A percentile compares a stretch with the other conserved stretches of the same genome.
Conservation (phyloP, 1,140 invertebrate species). For the Cydia strobilella region DNA sequence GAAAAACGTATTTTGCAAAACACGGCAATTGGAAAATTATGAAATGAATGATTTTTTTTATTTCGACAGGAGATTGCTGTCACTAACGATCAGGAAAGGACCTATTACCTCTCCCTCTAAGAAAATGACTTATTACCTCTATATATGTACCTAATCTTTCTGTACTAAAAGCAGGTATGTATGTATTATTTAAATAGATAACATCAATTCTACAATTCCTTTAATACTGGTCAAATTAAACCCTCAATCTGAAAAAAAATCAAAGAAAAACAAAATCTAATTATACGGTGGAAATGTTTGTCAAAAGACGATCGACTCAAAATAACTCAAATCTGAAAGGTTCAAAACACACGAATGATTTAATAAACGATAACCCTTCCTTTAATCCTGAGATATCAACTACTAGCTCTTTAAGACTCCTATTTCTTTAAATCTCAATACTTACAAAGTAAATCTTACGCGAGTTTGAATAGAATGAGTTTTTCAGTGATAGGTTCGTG, state of each 20-base stretch:
- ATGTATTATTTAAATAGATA: background rate
- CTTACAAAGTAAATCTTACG: background rate
- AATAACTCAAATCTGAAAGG: conserved; percentile 5
- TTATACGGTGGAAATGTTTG: conserved; percentile 12
- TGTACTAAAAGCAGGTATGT: too few species aligned
- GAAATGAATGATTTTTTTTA: background rate
- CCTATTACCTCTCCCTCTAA: too few species aligned
- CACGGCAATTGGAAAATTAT: too few species aligned
- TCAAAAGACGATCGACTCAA: conserved; percentile 27
- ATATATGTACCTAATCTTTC: too few species aligned
- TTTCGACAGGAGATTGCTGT: too few species aligned
- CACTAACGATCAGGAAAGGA: too few species aligned
- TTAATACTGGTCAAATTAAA: background rate
- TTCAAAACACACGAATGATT: conserved; percentile 9
- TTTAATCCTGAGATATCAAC: conserved; percentile 18
- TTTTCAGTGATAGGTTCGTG: background rate
- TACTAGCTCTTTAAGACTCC: background rate
- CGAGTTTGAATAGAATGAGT: background rate
- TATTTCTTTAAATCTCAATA: background rate
- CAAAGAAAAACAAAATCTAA: conserved; percentile 23
- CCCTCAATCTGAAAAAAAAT: background rate
- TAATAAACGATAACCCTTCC: conserved; percentile 17
- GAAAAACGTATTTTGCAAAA: too few species aligned
- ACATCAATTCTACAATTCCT: background rate
- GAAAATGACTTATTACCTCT: too few species aligned